phyloP scores from a whole-genome alignment of 2,888 invertebrate genomes.

The Lamellibrachia columna region DNA sequence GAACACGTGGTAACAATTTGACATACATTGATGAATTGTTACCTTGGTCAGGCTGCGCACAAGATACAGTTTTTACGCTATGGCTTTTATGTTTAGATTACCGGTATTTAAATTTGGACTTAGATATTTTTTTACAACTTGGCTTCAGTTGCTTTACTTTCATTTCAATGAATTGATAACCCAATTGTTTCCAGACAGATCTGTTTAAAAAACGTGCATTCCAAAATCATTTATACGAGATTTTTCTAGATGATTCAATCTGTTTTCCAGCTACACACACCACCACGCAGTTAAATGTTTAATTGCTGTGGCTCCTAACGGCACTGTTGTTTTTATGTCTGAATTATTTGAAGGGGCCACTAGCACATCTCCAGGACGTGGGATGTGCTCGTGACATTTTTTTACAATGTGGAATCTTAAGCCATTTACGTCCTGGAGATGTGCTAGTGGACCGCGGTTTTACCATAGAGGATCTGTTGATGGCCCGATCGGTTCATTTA shows the following conservation, averaged over 20 bases:
- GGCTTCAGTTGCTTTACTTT: too few relatives aligned
- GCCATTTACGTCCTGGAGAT: too few relatives aligned
- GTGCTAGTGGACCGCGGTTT: conserved; percentile 6
- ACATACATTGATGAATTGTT: too few relatives aligned
- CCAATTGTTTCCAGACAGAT: background rate
- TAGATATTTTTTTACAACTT: too few relatives aligned
- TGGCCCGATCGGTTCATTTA: background rate
- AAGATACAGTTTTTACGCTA: too few relatives aligned
- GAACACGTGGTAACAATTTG: too few relatives aligned
- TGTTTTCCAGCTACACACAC: conserved; percentile 13
- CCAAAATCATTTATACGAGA: background rate
- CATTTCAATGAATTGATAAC: too few relatives aligned
- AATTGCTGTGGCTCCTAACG: background rate
- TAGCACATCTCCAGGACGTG: too few relatives aligned
- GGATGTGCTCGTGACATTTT: background rate
- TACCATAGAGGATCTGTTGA: background rate
- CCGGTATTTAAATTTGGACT: too few relatives aligned
- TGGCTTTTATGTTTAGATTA: too few relatives aligned
- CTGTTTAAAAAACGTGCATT: background rate
- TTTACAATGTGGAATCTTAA: too few relatives aligned
- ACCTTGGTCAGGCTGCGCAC: too few relatives aligned
- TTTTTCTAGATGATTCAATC: background rate
- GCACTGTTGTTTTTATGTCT: background rate
- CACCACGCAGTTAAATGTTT: background rate
- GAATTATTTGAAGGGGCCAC: background rate